Base-by-base conservation (phyloP, 23 tunicate genomes). In the Trididemnum miniatum region DNA sequence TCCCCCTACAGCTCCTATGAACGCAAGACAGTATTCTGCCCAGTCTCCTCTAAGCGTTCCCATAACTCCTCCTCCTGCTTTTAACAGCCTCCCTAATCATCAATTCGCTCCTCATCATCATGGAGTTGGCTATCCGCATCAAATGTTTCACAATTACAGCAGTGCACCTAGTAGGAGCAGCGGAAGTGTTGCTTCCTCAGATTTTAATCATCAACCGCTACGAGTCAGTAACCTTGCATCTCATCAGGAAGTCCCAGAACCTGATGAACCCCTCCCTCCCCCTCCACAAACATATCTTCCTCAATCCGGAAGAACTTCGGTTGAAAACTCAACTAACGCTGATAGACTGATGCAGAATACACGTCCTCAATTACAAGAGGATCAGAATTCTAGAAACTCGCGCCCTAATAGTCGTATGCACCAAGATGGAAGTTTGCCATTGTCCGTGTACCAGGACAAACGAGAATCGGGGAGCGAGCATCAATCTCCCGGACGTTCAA, bases 131-230 rank as follows among this genome's bases (percentile, higher is more conserved):
- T 69, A 69, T 69, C 75, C 75, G n/a, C 79, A 74, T 20, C 76
- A 28, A 28, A n/a, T 38, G 32, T 85, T 51, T 31, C 76, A 76
- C 59, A 37, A 71, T 18, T 49, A 66, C 79, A 75, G 81, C 84
- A 86, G 91, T 59, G 72, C 85, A 33, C 83, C 82, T 71, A 83
- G 90, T 76, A 79, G 86, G 40, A 84, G 89, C 35, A 90, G 89
- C 31, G 90, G 85, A 29, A 91, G 97, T 51, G 69, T 71, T 29
- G 81, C 82, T 27, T 91, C 97, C 0, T 91, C 97, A 1, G 87
- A 76, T 32, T 51, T 84, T 60, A 91, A 86, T 39, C 86, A 81
- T 31, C 90, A 59, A n/a, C 78, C 59, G 1, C 59, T 73, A 32
- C 59, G 80, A 28, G 87, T 80, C 15, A 79, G 60, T 52, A 69